A percentile compares a stretch with the other conserved stretches of the same genome.
These are phyloP conservation scores for Virgularia gustaviana DNA, from an alignment of 92 coral and sea anemone genomes.

Conservation along the genomic window DNA sequence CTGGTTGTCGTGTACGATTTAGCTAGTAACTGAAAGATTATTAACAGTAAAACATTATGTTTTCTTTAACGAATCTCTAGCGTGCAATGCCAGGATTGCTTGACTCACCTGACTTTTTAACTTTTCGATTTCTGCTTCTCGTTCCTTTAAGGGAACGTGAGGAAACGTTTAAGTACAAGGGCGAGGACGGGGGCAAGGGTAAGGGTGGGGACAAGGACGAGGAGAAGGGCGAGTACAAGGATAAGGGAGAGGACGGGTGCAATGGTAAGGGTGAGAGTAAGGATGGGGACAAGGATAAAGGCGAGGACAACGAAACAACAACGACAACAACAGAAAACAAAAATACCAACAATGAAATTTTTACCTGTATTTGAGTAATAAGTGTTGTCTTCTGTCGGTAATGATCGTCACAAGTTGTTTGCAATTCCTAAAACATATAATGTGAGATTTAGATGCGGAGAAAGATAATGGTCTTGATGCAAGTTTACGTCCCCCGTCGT, in stretches of 20 bases:
- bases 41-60: not conserved
- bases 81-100: not conserved
- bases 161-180: not conserved
- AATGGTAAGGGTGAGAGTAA: not conserved
- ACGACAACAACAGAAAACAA: not conserved
- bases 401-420: constrained; percentile 68
- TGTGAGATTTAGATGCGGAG: too few relatives aligned
- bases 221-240: not conserved
- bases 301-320: not conserved
- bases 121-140: constrained; percentile 83
- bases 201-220: not conserved
- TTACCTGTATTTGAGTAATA: constrained; percentile 86
- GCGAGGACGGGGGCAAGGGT: not conserved
- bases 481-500: too few relatives aligned
- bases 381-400: constrained; percentile 65
- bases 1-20: constrained; percentile 85
- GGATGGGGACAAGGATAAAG: not conserved
- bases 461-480: not conserved
- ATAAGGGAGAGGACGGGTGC: not conserved
- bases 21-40: constrained; percentile 61
- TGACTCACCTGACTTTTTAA: constrained; percentile 73
- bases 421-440: constrained; percentile 69
- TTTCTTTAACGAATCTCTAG: not conserved
- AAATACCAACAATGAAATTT: not conserved
- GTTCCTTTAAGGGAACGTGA: constrained; percentile 52